Base-by-base conservation (phyloP, 2,797 vertebrate genomes). In the Falco columbarius region DNA sequence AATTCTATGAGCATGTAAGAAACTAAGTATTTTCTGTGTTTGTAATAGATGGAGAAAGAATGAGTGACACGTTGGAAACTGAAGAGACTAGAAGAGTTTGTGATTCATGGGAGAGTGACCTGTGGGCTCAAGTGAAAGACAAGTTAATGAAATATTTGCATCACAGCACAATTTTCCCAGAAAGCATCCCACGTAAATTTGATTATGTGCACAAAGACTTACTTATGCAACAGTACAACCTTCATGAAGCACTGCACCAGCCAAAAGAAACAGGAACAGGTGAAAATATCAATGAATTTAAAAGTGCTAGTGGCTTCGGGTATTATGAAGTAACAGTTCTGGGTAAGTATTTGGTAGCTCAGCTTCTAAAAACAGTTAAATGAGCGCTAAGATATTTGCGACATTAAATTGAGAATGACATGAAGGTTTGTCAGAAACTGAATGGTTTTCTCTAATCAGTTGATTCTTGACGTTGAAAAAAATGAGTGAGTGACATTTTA, bases 281-380 rank as follows among this genome's bases (percentile, higher is more conserved):
- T 21, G 94, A 95, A 15, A 97, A 65, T 19, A 62, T 97, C 10
- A 80, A 86, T 44, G 40, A 96, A 14, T 81, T 98, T 89, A 94
- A 96, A 40, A 97, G 97, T 27, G 97, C 96, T 22, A 85, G 68
- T 74, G 97, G 97, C 75, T 94, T 97, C 36, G 98, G 99, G 55
- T 98, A 98, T 98, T 99, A 98, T 47, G 98, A 98, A 92, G 95
- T 99, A 71, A 99, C 99, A 21, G 97, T 99, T 94, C 94, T 99
- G 80, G 99, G 99, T 99, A 97, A 98, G 97, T 95, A 36, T 47
- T 59, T 81, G 38, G 36, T 95, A 82, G 29, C 18, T 93, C 1
- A 4, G 7, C 32, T 66, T 87, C 22, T 65, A 19, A 36, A 80
- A 74, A 58, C 18, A 3, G 2, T 55, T 71, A 82, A 76, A 19